Conservation (phyloP, 2,888 invertebrate species). For the Ormyrus labotus region DNA sequence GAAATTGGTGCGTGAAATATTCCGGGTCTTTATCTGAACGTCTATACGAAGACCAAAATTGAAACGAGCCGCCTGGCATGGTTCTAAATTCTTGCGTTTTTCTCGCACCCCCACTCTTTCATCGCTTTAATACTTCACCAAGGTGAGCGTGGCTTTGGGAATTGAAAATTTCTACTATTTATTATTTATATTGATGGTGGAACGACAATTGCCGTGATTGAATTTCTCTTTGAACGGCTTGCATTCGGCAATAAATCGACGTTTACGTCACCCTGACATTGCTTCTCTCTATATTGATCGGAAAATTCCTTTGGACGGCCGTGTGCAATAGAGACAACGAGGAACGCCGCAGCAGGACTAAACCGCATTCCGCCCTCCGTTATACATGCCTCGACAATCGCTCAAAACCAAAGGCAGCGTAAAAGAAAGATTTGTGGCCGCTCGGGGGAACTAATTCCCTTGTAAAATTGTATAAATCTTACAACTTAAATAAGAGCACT, state of each 20-base stretch:
- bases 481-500: too few relatives aligned
- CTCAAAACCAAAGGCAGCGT: conserved; percentile 48
- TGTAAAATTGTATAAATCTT: conserved; percentile 4
- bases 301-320: conserved; percentile 28
- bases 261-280: background rate
- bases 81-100: too few relatives aligned
- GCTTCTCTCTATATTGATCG: conserved; percentile 7
- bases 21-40: conserved; percentile 10
- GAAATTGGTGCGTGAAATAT: conserved; percentile 35
- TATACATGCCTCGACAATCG: conserved; percentile 59
- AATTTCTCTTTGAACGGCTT: too few relatives aligned
- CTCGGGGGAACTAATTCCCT: conserved; percentile 70
- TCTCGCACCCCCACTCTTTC: too few relatives aligned
- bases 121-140: too few relatives aligned
- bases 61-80: too few relatives aligned
- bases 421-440: conserved; percentile 65
- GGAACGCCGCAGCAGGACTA: conserved; percentile 12
- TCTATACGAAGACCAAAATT: background rate
- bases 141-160: too few relatives aligned
- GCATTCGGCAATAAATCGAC: background rate
- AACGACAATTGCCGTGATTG: too few relatives aligned
- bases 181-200: too few relatives aligned
- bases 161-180: too few relatives aligned
- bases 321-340: conserved; percentile 9
- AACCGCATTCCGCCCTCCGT: conserved; percentile 64